phyloP scores from a whole-genome alignment of 2,113 vertebrate species.

The Gobius niger region DNA sequence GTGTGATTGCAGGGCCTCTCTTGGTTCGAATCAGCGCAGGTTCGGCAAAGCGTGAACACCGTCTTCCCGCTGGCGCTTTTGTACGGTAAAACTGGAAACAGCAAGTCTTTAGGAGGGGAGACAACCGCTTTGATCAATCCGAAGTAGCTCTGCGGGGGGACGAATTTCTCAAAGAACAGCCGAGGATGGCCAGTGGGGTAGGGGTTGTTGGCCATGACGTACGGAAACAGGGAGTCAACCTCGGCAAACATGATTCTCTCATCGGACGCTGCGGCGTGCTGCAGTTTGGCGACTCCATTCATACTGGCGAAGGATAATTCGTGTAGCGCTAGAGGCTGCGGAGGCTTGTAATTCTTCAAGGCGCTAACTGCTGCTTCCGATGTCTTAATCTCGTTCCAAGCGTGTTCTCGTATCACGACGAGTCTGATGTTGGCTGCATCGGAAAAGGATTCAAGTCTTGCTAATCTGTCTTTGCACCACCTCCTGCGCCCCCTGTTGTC shows the following conservation, averaged over 20 bases:
- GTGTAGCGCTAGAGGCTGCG: not conserved
- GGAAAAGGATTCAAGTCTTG: not conserved
- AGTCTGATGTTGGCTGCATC: not conserved
- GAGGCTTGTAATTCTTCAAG: not conserved
- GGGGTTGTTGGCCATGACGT: not conserved
- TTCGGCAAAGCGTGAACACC: not conserved
- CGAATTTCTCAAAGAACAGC: not conserved
- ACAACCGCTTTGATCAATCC: not conserved
- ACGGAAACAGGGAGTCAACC: not conserved
- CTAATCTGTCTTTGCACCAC: not conserved
- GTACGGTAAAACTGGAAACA: not conserved
- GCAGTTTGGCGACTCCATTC: not conserved
- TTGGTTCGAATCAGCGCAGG: not conserved
- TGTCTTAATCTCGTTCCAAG: not conserved
- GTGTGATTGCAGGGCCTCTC: not conserved
- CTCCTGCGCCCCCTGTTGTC: not conserved
- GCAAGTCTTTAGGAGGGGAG: not conserved
- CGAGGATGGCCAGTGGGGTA: not conserved
- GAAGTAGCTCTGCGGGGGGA: not conserved
- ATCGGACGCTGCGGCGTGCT: not conserved
- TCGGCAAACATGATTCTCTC: not conserved
- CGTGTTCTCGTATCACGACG: not conserved
- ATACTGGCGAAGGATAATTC: not conserved
- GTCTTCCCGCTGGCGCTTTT: not conserved
- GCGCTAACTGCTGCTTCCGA: rapidly evolving